These are phyloP conservation scores for Delphinus delphis DNA, from an alignment of 2,113 vertebrate species.

Conservation along the genomic window DNA sequence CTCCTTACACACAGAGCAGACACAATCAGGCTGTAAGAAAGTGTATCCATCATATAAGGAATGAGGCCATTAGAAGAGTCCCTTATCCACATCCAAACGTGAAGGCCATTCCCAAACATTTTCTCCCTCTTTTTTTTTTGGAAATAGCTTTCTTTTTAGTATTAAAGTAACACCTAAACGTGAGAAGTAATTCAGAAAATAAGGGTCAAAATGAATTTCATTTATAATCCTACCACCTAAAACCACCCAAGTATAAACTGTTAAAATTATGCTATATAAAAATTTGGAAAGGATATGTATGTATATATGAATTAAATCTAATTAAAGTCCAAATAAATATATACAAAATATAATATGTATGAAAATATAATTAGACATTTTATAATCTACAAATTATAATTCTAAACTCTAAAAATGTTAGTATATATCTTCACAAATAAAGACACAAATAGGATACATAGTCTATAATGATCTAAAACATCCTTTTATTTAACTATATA, in stretches of 20 bases:
- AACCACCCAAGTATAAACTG: neutral
- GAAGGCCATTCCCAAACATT: neutral
- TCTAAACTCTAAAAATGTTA: neutral
- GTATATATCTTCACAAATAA: conserved; percentile 1
- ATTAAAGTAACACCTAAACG: neutral
- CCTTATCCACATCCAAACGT: neutral
- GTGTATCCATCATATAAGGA: accelerated
- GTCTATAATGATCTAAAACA: neutral
- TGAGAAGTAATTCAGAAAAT: neutral
- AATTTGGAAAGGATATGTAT: neutral
- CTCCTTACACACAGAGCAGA: neutral
- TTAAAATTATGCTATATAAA: neutral
- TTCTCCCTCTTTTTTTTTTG: neutral
- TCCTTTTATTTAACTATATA: neutral
- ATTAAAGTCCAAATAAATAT: neutral
- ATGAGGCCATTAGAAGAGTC: neutral
- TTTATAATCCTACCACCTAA: neutral
- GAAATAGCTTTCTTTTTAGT: neutral
- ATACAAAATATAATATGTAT: neutral
- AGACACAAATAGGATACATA: neutral
- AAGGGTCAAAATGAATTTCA: neutral
- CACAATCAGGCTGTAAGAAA: neutral
- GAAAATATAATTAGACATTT: neutral
- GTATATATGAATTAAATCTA: neutral
- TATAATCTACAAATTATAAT: neutral